These are phyloP conservation scores for Triops longicaudatus DNA, from an alignment of 1,140 invertebrate genomes.

Conservation along the genomic window DNA sequence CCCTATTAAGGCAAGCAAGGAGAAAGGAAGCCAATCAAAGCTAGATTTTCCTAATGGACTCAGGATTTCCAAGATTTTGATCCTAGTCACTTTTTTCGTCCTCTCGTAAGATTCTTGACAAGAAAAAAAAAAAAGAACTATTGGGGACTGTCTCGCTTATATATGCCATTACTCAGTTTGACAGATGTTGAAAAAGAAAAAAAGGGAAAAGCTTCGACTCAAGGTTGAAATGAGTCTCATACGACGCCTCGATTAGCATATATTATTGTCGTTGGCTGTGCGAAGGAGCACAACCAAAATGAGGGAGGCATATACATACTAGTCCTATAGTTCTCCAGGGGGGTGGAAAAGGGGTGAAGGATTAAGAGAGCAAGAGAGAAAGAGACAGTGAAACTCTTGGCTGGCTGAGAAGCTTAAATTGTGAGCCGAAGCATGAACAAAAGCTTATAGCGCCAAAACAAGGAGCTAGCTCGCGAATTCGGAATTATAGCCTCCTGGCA, in stretches of 20 bases:
- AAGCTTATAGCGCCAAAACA: neutral
- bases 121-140: too few relatives aligned
- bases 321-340: neutral
- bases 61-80: neutral
- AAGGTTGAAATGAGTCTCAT: constrained; percentile 15
- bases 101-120: neutral
- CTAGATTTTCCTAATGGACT: neutral
- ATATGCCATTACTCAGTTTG: neutral
- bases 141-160: neutral
- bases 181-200: neutral
- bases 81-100: neutral
- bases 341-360: neutral
- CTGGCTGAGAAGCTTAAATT: constrained; percentile 5
- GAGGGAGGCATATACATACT: neutral
- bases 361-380: neutral
- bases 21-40: neutral
- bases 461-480: neutral
- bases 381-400: neutral
- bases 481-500: neutral
- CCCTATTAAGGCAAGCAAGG: neutral
- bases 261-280: constrained; percentile 7
- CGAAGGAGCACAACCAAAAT: neutral
- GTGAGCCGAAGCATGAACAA: constrained; percentile 9
- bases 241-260: constrained; percentile 14
- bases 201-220: neutral